Evolutionary conservation across 2,797 vertebrate genomes (phyloP).

Genomic region (Enoplosus armatus): DNA sequence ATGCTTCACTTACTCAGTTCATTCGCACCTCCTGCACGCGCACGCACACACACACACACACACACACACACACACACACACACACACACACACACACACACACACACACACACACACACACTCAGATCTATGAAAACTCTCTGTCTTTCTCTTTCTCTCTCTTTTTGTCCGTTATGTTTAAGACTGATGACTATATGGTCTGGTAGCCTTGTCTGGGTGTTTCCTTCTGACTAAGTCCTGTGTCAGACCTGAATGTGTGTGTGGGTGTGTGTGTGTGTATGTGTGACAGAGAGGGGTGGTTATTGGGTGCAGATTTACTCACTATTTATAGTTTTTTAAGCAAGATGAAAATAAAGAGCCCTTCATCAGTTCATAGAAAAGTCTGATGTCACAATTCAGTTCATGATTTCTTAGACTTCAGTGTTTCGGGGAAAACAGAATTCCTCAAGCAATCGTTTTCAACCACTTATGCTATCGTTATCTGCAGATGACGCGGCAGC

Average conservation of each 20-base stretch:
- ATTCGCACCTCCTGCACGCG: constrained; percentile 52
- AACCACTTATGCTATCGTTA: constrained; percentile 62
- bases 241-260: constrained; percentile 57
- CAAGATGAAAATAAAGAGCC: constrained; percentile 39
- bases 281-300: constrained; percentile 11
- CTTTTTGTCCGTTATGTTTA: constrained; percentile 49
- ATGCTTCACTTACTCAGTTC: constrained; percentile 34
- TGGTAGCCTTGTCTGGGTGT: constrained; percentile 69
- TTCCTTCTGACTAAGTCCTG: constrained; percentile 79
- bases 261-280: constrained; percentile 25
- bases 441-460: constrained; percentile 70
- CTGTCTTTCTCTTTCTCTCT: constrained; percentile 28
- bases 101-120: constrained; percentile 8
- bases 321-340: constrained; percentile 34
- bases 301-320: constrained; percentile 31
- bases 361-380: constrained; percentile 29
- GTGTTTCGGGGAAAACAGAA: constrained; percentile 65
- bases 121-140: constrained; percentile 4
- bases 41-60: constrained; percentile 23
- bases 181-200: constrained; percentile 71
- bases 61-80: constrained; percentile 6
- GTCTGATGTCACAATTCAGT: constrained; percentile 17
- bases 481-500: constrained; percentile 69
- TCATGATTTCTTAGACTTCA: constrained; percentile 42
- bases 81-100: constrained; percentile 23